A percentile compares a stretch with the other conserved stretches of the same genome.
Conservation (phyloP, 2,888 invertebrate genomes). For the Lycocerus yunnanus region DNA sequence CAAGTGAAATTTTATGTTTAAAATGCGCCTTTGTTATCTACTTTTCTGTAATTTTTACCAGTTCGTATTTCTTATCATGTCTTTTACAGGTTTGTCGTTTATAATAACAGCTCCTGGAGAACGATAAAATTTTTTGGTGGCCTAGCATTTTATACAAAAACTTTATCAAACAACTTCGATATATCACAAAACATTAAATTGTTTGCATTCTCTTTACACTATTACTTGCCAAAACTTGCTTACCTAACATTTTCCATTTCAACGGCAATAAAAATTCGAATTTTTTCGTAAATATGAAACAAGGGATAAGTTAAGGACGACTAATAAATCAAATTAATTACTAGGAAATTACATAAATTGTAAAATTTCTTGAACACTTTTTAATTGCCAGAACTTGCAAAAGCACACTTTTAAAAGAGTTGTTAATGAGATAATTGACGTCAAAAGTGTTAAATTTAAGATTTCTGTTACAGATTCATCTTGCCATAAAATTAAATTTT, state of each 20-base stretch:
- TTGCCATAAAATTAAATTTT: not conserved
- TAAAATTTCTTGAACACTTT: constrained; percentile 15
- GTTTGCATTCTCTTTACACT: not conserved
- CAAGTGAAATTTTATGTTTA: constrained; percentile 48
- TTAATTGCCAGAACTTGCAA: constrained; percentile 20
- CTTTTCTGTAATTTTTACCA: constrained; percentile 45
- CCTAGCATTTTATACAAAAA: constrained; percentile 26
- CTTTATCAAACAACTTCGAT: not conserved
- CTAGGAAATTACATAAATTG: constrained; percentile 11
- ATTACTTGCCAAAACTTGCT: not conserved
- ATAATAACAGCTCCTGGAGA: constrained; percentile 26
- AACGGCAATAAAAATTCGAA: not conserved
- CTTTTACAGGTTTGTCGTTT: constrained; percentile 38
- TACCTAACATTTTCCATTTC: not conserved
- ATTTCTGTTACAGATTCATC: not conserved
- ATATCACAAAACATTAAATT: not conserved
- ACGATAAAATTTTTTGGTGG: constrained; percentile 27
- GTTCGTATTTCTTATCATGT: constrained; percentile 46
- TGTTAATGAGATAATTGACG: constrained; percentile 18
- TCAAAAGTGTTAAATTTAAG: constrained; percentile 1
- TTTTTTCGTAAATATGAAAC: not conserved
- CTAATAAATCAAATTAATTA: not conserved
- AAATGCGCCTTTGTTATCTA: constrained; percentile 46
- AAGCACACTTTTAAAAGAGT: constrained; percentile 16
- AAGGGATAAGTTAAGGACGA: not conserved